phyloP scores from a whole-genome alignment of 2,888 invertebrate species.

The Metopia argyrocephala region DNA sequence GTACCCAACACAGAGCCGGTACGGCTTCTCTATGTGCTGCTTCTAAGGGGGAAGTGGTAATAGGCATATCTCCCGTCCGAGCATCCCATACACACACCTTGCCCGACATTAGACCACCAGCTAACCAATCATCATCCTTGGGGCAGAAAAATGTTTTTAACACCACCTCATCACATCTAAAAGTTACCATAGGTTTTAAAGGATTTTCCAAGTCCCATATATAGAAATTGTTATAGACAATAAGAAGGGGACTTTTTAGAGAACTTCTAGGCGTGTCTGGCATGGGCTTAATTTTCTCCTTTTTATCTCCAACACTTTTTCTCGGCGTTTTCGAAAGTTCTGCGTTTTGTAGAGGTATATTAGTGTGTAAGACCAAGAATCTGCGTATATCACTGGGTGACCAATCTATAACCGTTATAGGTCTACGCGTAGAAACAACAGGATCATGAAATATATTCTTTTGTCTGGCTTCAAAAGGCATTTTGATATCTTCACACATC shows the following conservation, averaged over 20 bases:
- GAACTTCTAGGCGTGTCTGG: too few species aligned
- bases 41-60: conserved; percentile 87
- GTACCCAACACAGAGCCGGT: conserved; percentile 91
- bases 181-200: conserved; percentile 83
- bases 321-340: neutral
- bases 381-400: conserved; percentile 80
- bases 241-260: neutral
- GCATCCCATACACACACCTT: conserved; percentile 90
- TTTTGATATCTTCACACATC: conserved; percentile 79
- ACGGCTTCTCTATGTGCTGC: conserved; percentile 91
- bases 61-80: conserved; percentile 87
- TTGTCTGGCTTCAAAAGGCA: conserved; percentile 81
- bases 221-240: conserved; percentile 69
- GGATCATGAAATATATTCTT: conserved; percentile 85
- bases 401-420: conserved; percentile 83
- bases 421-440: conserved; percentile 76
- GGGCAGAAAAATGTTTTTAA: conserved; percentile 91
- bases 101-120: conserved; percentile 86
- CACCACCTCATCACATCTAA: conserved; percentile 85
- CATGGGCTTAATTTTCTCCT: neutral
- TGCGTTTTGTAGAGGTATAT: conserved; percentile 36
- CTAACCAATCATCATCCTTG: conserved; percentile 86
- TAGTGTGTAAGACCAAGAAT: conserved; percentile 71
- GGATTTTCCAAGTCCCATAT: conserved; percentile 74
- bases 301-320: neutral